Evolutionary conservation across 2,888 invertebrate genomes (phyloP).

Genomic region (Protonemura montana): DNA sequence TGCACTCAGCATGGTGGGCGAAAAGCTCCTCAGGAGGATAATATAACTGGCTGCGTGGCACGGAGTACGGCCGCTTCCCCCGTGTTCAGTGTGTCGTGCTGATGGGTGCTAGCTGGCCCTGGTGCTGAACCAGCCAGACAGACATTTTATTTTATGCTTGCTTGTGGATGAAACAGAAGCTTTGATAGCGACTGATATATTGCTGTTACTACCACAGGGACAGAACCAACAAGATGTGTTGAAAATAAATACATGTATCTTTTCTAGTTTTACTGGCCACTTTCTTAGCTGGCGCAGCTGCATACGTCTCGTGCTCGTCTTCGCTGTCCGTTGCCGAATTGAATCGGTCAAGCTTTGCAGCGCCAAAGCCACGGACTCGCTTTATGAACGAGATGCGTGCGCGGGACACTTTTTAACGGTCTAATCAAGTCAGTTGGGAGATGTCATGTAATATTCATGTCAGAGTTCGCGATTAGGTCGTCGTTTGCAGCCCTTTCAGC

Average conservation of each 20-base stretch:
- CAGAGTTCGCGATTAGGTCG: constrained; percentile 5
- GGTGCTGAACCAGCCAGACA: background rate
- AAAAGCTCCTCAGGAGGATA: background rate
- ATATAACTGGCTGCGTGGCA: background rate
- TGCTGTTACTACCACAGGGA: constrained; percentile 30
- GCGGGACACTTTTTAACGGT: constrained; percentile 1
- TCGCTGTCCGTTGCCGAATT: background rate
- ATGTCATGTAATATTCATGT: constrained; percentile 32
- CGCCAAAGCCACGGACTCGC: background rate
- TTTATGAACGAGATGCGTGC: background rate
- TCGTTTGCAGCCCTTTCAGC: background rate
- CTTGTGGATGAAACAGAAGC: constrained; percentile 30
- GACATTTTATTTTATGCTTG: constrained; percentile 39
- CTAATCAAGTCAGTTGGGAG: constrained; percentile 20
- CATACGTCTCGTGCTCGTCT: background rate
- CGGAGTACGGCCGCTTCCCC: background rate
- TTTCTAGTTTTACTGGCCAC: constrained; percentile 41
- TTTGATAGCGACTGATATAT: constrained; percentile 39
- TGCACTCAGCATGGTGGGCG: constrained; percentile 33
- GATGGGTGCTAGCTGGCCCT: background rate
- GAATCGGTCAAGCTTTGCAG: background rate
- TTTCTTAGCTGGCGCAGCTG: background rate
- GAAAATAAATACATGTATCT: constrained; percentile 36
- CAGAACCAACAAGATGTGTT: constrained; percentile 33
- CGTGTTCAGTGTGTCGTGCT: background rate